Conservation (phyloP, 2,113 vertebrate species). For the Labrus mixtus region DNA sequence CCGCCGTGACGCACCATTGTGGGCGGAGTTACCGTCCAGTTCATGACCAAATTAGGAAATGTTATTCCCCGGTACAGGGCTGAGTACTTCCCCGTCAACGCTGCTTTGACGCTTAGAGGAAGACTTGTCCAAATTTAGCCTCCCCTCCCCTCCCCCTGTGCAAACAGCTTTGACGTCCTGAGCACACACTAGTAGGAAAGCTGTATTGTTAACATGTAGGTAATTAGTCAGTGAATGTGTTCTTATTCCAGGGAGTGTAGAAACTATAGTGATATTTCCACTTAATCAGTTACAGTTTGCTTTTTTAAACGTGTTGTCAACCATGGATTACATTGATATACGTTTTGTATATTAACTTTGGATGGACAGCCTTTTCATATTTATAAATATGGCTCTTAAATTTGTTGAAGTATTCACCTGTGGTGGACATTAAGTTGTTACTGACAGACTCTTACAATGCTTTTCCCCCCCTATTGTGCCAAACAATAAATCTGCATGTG, state of each 20-base stretch:
- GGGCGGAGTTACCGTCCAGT: conserved; percentile 57
- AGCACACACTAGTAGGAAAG: not conserved
- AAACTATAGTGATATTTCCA: not conserved
- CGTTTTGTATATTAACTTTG: too few relatives aligned
- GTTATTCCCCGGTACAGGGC: conserved; percentile 55
- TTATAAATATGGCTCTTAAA: too few relatives aligned
- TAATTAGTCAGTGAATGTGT: not conserved
- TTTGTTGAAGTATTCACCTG: too few relatives aligned
- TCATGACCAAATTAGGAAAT: conserved; percentile 83
- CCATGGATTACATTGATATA: too few relatives aligned
- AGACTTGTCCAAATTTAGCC: conserved; percentile 34
- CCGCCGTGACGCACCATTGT: not conserved
- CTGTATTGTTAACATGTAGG: not conserved
- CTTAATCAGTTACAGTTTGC: not conserved
- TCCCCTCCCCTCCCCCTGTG: not conserved
- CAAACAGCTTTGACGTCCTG: not conserved
- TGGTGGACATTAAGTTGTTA: too few relatives aligned
- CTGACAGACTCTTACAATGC: too few relatives aligned
- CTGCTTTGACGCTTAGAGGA: not conserved
- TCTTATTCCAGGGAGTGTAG: not conserved
- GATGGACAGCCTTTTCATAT: too few relatives aligned
- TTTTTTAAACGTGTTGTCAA: too few relatives aligned
- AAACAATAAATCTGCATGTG: not conserved
- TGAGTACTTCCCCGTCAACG: conserved; percentile 13
- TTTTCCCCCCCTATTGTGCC: too few relatives aligned